phyloP scores from a whole-genome alignment of 2,113 vertebrate genomes.

The Silurus meridionalis region DNA sequence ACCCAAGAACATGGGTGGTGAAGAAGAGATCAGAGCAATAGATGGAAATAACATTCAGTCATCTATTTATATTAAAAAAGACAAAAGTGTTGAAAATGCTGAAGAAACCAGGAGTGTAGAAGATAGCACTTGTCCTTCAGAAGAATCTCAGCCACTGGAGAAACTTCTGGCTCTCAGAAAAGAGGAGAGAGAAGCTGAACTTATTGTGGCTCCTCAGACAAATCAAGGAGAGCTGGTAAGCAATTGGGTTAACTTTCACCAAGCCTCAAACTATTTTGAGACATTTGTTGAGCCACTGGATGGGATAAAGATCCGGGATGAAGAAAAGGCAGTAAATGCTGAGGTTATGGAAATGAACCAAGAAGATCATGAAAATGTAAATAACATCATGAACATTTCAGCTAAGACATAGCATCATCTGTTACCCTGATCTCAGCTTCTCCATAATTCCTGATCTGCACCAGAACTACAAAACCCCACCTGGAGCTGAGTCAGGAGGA shows the following conservation, averaged over 20 bases:
- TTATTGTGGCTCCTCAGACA: conserved; percentile 36
- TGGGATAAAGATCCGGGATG: conserved; percentile 54
- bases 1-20: conserved; percentile 26
- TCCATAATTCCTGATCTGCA: not conserved
- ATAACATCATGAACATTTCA: conserved; percentile 3
- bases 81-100: not conserved
- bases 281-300: conserved; percentile 71
- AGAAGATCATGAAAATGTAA: not conserved
- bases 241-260: conserved; percentile 72
- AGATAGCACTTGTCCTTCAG: conserved; percentile 52
- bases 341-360: conserved; percentile 5
- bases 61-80: not conserved
- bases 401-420: not conserved
- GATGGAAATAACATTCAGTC: not conserved
- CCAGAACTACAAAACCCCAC: not conserved
- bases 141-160: conserved; percentile 22
- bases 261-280: conserved; percentile 67
- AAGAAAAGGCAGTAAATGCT: not conserved
- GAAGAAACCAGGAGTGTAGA: conserved; percentile 58
- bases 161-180: not conserved
- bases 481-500: no score
- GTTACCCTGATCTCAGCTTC: not conserved
- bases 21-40: not conserved
- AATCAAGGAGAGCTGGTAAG: conserved; percentile 65
- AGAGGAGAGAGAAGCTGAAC: conserved; percentile 37